A percentile compares a stretch with the other conserved stretches of the same genome.
Evolutionary conservation across 2,113 vertebrate genomes (phyloP).

Genomic region (Cebidichthys violaceus): DNA sequence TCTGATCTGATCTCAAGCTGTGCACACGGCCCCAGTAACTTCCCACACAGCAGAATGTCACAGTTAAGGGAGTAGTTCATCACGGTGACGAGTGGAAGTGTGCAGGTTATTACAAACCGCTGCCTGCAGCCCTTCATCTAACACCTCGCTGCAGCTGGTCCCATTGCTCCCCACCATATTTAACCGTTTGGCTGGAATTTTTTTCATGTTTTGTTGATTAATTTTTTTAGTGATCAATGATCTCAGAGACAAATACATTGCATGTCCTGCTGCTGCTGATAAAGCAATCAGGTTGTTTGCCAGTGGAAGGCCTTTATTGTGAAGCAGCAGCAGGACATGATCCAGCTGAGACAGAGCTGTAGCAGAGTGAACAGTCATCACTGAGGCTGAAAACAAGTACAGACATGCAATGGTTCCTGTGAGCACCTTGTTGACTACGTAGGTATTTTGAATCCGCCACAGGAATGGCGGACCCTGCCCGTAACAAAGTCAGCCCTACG

Average conservation of each 20-base stretch:
- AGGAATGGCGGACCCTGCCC: background rate
- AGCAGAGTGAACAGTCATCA: background rate
- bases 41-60: background rate
- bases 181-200: background rate
- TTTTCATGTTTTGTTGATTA: background rate
- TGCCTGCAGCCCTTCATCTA: conserved; percentile 4
- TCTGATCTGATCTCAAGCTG: background rate
- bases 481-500: no score
- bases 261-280: background rate
- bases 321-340: background rate
- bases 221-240: background rate
- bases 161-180: background rate
- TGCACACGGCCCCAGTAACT: background rate
- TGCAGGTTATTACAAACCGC: conserved; percentile 4
- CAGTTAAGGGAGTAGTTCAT: background rate
- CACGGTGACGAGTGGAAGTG: background rate
- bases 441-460: background rate
- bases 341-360: background rate
- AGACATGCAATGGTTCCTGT: background rate
- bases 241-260: background rate
- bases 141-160: no score
- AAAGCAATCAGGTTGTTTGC: background rate
- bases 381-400: background rate
- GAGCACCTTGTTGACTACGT: background rate
- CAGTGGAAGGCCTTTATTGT: background rate